Percentiles rank a stretch among this genome's conserved stretches.
phyloP scores from a whole-genome alignment of 1,140 invertebrate species.

The Hetaerina americana region DNA sequence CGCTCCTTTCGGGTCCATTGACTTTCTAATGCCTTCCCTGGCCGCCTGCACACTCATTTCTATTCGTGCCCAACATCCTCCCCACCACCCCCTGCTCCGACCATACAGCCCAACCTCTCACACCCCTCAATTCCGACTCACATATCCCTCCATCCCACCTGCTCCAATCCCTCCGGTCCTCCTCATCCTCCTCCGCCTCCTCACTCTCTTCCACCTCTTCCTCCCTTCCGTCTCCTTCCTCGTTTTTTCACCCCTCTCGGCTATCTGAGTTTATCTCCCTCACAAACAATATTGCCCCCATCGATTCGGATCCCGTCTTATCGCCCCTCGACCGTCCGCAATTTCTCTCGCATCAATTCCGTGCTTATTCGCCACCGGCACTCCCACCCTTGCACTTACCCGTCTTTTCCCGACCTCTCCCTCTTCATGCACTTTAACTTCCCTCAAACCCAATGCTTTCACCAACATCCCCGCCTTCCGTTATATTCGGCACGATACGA shows the following conservation, averaged over 20 bases:
- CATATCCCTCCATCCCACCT: not conserved
- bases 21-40: not conserved
- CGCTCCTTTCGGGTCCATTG: not conserved
- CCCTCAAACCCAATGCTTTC: not conserved
- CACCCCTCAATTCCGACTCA: not conserved
- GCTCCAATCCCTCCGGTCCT: not conserved
- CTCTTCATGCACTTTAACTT: not conserved
- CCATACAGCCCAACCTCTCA: too few relatives aligned
- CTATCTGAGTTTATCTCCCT: not conserved
- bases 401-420: not conserved
- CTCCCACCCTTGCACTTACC: not conserved
- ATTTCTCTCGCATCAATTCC: not conserved
- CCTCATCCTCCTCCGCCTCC: not conserved
- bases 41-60: not conserved
- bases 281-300: not conserved
- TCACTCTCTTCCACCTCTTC: not conserved
- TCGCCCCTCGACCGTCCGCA: not conserved
- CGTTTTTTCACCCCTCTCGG: not conserved
- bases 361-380: not conserved
- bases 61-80: too few relatives aligned
- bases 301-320: not conserved
- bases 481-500: too few relatives aligned
- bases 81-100: too few relatives aligned
- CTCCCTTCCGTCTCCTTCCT: not conserved
- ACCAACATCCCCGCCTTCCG: too few relatives aligned